phyloP scores from a whole-genome alignment of 2,888 invertebrate genomes.

The Hipparchia sbordonii region DNA sequence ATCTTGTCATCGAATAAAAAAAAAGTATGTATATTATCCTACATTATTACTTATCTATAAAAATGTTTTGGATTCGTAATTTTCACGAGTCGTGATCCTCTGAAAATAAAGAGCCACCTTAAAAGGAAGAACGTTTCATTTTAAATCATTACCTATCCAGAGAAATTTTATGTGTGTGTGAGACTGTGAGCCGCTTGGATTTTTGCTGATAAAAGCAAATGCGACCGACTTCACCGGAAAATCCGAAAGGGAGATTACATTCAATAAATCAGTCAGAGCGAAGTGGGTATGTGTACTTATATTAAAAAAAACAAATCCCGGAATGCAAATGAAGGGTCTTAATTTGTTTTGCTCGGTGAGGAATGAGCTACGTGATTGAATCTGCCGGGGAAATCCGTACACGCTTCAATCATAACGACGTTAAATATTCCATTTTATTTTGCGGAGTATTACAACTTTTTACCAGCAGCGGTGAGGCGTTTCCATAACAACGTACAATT shows the following conservation, averaged over 20 bases:
- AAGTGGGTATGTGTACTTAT: not conserved
- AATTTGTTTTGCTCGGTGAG: slow-evolving; percentile 23
- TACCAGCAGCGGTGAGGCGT: not conserved
- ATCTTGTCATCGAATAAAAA: too few species aligned
- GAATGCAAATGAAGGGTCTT: slow-evolving; percentile 14
- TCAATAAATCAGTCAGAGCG: slow-evolving; percentile 18
- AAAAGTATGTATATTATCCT: too few species aligned
- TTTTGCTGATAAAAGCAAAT: slow-evolving; percentile 15
- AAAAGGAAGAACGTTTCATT: not conserved
- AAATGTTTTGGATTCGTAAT: too few species aligned
- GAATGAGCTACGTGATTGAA: slow-evolving; percentile 20
- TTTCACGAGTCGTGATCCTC: too few species aligned
- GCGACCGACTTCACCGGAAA: slow-evolving; percentile 7
- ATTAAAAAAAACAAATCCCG: slow-evolving; percentile 21
- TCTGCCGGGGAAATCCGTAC: not conserved
- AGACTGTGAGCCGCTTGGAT: not conserved
- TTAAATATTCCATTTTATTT: slow-evolving; percentile 16
- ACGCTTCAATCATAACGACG: slow-evolving; percentile 11
- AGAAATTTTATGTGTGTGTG: not conserved
- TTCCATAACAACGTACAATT: too few species aligned
- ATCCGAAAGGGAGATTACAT: slow-evolving; percentile 10
- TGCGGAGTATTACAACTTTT: not conserved
- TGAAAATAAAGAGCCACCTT: not conserved
- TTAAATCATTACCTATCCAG: not conserved
- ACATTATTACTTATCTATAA: too few species aligned